These are phyloP conservation scores for Oreochromis tanganicae DNA, from an alignment of 2,113 vertebrate genomes.

Conservation along the genomic window DNA sequence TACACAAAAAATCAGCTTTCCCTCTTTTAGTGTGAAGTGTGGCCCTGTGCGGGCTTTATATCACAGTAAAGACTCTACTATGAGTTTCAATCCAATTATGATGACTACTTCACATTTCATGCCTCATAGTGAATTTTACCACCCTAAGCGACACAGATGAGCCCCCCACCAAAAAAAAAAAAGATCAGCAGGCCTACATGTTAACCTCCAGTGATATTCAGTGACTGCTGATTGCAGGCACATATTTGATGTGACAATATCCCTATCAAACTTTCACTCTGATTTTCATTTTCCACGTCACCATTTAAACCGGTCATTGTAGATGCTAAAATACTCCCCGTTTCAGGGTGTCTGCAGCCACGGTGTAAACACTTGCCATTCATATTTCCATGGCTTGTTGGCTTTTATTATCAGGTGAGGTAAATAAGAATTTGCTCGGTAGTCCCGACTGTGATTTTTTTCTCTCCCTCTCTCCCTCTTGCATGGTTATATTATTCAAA, in stretches of 20 bases:
- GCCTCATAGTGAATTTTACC: slow-evolving; percentile 44
- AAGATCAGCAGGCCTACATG: slow-evolving; percentile 47
- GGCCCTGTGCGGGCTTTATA: neutral
- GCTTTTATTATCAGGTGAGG: slow-evolving; percentile 45
- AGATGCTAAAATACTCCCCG: slow-evolving; percentile 10
- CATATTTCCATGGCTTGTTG: slow-evolving; percentile 18
- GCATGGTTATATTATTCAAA: slow-evolving; percentile 55
- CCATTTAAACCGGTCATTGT: slow-evolving; percentile 10
- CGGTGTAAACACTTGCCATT: neutral
- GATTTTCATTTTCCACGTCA: slow-evolving; percentile 46
- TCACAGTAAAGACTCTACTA: slow-evolving; percentile 18
- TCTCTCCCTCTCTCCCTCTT: neutral
- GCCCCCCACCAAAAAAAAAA: neutral
- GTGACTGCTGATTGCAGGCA: slow-evolving; percentile 23
- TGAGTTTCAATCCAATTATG: slow-evolving; percentile 52
- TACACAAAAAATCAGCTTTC: neutral
- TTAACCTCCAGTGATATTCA: slow-evolving; percentile 34
- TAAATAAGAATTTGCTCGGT: slow-evolving; percentile 41
- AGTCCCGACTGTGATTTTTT: slow-evolving; percentile 53
- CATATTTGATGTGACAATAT: slow-evolving; percentile 48
- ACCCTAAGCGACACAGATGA: slow-evolving; percentile 29
- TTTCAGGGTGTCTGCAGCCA: slow-evolving; percentile 3
- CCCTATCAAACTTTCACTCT: slow-evolving; percentile 44
- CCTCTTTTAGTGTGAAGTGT: neutral
- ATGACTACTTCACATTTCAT: slow-evolving; percentile 55